Evolutionary conservation across 2,888 invertebrate genomes (phyloP).

Genomic region (Criorhina ranunculi): DNA sequence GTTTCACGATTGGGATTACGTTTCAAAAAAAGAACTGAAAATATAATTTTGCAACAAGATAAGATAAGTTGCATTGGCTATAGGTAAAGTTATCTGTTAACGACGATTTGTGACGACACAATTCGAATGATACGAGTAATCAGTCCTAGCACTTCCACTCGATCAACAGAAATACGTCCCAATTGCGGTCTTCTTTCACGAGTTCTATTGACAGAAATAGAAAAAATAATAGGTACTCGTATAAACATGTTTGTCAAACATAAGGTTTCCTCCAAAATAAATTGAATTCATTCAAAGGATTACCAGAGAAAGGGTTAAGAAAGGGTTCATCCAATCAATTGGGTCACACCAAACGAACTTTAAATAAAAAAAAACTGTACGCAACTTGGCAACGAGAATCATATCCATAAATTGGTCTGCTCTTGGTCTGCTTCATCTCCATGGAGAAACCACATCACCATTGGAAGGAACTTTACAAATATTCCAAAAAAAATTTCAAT

Average conservation of each 20-base stretch:
- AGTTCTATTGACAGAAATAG: too few species aligned
- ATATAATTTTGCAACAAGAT: not conserved
- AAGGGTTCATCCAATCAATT: not conserved
- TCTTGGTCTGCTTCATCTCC: not conserved
- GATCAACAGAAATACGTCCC: too few species aligned
- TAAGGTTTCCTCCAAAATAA: too few species aligned
- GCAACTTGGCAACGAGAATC: not conserved
- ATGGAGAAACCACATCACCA: not conserved
- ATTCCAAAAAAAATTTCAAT: slow-evolving; percentile 50
- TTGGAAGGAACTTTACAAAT: slow-evolving; percentile 12
- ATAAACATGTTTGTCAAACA: too few species aligned
- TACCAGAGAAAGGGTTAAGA: not conserved
- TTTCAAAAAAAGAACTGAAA: not conserved
- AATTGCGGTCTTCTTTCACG: too few species aligned
- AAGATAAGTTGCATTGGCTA: not conserved
- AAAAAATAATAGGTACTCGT: too few species aligned
- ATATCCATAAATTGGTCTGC: slow-evolving; percentile 1
- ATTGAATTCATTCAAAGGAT: too few species aligned
- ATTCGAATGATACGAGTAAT: too few species aligned
- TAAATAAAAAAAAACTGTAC: slow-evolving; percentile 1
- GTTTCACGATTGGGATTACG: not conserved
- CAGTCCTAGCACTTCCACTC: too few species aligned
- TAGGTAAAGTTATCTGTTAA: too few species aligned
- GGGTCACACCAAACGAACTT: slow-evolving; percentile 4
- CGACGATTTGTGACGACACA: too few species aligned